Conservation (phyloP, 2,888 invertebrate species). For the Amiota communis region DNA sequence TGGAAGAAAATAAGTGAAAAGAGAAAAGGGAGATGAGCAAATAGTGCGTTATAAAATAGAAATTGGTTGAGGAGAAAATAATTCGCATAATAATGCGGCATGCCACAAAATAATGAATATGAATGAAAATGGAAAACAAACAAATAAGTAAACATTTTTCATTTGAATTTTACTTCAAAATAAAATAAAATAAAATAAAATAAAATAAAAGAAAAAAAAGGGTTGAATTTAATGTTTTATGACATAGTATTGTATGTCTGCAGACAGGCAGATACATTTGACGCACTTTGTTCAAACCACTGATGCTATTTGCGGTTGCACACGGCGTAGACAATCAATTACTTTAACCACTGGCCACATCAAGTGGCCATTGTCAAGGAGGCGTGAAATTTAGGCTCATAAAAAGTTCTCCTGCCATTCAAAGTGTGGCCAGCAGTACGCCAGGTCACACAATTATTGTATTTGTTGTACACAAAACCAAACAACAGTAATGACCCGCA, state of each 20-base stretch:
- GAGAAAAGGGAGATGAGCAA: background rate
- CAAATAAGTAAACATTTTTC: background rate
- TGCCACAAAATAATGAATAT: background rate
- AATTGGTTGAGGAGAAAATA: background rate
- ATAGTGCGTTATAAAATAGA: background rate
- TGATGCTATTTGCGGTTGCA: background rate
- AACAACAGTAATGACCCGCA: too few relatives aligned
- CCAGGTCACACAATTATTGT: too few relatives aligned
- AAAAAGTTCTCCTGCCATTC: background rate
- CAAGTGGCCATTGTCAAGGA: background rate
- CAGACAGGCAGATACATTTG: constrained; percentile 2
- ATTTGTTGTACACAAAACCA: too few relatives aligned
- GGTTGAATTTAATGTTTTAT: background rate
- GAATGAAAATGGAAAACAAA: constrained; percentile 10
- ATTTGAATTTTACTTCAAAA: background rate
- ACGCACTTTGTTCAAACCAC: background rate
- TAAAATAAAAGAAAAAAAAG: background rate
- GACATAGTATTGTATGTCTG: background rate
- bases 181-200: too few relatives aligned
- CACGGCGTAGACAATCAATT: constrained; percentile 9
- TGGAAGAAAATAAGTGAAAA: background rate
- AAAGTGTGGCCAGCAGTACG: background rate
- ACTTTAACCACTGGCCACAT: constrained; percentile 6
- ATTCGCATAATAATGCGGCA: constrained; percentile 15
- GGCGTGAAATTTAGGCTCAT: background rate